phyloP scores from a whole-genome alignment of 2,888 invertebrate genomes.

The Boloria selene region DNA sequence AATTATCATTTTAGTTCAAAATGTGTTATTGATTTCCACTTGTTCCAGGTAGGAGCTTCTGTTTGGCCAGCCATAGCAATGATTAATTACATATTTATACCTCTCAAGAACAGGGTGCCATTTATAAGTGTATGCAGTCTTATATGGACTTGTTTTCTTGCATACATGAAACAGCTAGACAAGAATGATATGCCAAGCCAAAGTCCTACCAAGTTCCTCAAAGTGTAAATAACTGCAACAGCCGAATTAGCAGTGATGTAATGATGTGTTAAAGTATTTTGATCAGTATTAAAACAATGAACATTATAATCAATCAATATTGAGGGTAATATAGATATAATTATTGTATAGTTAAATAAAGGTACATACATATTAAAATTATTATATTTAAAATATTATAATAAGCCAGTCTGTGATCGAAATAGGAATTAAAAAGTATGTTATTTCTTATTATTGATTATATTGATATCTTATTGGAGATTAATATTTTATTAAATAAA shows the following conservation, averaged over 20 bases:
- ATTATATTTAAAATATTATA: too few species aligned
- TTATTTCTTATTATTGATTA: too few species aligned
- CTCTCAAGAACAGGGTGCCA: constrained; percentile 88
- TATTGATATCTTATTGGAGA: too few species aligned
- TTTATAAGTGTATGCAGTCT: constrained; percentile 90
- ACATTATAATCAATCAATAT: constrained; percentile 1
- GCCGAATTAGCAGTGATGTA: not conserved
- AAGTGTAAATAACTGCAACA: not conserved
- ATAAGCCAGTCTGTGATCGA: too few species aligned
- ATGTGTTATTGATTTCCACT: not conserved
- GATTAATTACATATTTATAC: constrained; percentile 87
- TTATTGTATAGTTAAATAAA: too few species aligned
- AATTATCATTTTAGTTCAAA: not conserved
- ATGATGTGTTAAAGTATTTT: too few species aligned
- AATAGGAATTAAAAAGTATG: too few species aligned
- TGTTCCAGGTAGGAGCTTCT: constrained; percentile 85
- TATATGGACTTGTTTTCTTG: constrained; percentile 90
- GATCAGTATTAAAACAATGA: constrained; percentile 7
- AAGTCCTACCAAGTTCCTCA: constrained; percentile 5
- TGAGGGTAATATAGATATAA: too few species aligned
- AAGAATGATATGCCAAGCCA: constrained; percentile 54
- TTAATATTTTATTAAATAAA: too few species aligned
- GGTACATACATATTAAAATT: too few species aligned
- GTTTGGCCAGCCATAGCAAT: constrained; percentile 90
- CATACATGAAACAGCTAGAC: constrained; percentile 88